Evolutionary conservation across 1,140 invertebrate species (phyloP).

Genomic region (Meteorus sp.): DNA sequence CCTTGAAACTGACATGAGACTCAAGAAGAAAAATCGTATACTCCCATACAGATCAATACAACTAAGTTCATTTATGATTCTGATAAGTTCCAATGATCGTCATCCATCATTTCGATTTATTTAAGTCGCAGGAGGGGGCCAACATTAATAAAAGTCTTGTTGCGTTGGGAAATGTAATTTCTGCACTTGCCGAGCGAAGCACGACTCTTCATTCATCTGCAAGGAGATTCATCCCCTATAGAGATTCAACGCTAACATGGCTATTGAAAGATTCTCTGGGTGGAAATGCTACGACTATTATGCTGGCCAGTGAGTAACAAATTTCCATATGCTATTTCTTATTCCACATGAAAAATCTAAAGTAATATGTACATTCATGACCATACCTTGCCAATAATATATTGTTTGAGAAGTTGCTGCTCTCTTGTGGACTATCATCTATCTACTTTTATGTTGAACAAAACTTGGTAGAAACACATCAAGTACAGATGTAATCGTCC

Average conservation of each 20-base stretch:
- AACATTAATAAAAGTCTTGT: constrained; percentile 83
- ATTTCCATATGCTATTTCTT: constrained; percentile 3
- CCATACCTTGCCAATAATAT: not conserved
- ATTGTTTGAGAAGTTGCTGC: no score
- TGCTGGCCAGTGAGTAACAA: constrained; percentile 65
- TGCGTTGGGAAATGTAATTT: constrained; percentile 77
- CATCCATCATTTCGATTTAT: constrained; percentile 13
- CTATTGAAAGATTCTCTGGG: constrained; percentile 69
- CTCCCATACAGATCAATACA: not conserved
- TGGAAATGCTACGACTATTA: constrained; percentile 67
- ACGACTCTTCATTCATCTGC: constrained; percentile 50
- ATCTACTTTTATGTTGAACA: no score
- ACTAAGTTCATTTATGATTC: not conserved
- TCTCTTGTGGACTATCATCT: no score
- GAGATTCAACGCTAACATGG: constrained; percentile 77
- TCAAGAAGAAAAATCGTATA: not conserved
- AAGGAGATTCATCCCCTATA: constrained; percentile 69
- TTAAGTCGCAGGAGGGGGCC: constrained; percentile 67
- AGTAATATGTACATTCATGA: no score
- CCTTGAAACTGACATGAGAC: not conserved
- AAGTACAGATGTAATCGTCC: constrained; percentile 30
- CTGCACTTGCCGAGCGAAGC: constrained; percentile 68
- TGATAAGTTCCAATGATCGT: no score
- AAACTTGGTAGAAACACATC: not conserved
- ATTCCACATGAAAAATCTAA: no score